Conservation (phyloP, 2,113 vertebrate species). For the Tyrannus savana region DNA sequence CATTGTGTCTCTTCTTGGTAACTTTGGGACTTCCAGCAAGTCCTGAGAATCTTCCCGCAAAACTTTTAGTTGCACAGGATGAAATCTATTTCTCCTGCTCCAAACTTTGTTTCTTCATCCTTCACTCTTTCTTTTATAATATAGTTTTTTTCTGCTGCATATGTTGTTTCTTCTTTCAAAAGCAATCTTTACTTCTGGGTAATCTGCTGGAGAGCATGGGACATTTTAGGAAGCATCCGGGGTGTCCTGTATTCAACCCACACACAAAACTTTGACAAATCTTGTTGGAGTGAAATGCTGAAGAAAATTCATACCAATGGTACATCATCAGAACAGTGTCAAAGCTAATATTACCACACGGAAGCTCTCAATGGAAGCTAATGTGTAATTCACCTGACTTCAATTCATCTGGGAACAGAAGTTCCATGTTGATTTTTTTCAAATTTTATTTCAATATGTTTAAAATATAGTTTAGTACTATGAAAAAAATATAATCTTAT, state of each 20-base stretch:
- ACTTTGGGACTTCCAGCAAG: neutral
- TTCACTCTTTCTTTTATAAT: neutral
- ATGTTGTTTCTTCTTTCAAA: neutral
- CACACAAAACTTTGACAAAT: neutral
- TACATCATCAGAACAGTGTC: neutral
- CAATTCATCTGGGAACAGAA: neutral
- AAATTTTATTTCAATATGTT: neutral
- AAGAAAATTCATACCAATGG: neutral
- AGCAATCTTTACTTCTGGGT: neutral
- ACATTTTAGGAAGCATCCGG: neutral
- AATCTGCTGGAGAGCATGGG: neutral
- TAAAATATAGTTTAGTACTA: neutral
- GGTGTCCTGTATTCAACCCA: neutral
- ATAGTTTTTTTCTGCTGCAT: neutral
- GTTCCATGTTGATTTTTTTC: neutral
- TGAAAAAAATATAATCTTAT: neutral
- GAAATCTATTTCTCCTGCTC: neutral
- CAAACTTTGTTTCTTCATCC: neutral
- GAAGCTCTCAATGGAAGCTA: neutral
- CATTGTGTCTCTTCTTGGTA: neutral
- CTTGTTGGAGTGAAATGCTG: neutral
- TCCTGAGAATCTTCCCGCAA: neutral
- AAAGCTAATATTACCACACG: neutral
- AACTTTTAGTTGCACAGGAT: neutral
- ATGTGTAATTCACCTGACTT: neutral